Evolutionary conservation across 2,888 invertebrate genomes (phyloP).

Genomic region (Lithophane socia): DNA sequence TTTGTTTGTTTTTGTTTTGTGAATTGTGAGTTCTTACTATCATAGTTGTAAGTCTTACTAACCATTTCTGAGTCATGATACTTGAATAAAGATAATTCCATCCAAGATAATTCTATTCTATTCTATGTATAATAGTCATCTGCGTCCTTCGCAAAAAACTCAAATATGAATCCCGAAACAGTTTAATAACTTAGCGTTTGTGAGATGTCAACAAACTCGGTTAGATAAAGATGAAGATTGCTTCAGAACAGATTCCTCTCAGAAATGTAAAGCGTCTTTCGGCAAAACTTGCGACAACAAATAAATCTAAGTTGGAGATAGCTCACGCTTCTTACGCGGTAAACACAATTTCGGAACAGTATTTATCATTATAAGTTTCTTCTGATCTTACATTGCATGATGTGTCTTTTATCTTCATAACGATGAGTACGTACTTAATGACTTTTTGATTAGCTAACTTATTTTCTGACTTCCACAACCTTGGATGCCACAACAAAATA

Average conservation of each 20-base stretch:
- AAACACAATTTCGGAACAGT: conserved; percentile 42
- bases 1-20: too few species aligned
- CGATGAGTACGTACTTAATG: background rate
- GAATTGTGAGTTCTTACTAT: too few species aligned
- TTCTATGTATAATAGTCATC: background rate
- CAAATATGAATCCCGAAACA: conserved; percentile 1
- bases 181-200: conserved; percentile 43
- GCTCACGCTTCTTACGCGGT: conserved; percentile 34
- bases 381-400: conserved; percentile 1
- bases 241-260: conserved; percentile 49
- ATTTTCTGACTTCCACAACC: background rate
- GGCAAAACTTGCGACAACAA: conserved; percentile 48
- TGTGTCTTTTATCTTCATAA: background rate
- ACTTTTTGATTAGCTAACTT: conserved; percentile 13
- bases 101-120: too few species aligned
- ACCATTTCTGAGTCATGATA: too few species aligned
- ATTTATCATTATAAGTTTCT: conserved; percentile 39
- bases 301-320: conserved; percentile 52
- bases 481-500: background rate
- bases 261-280: conserved; percentile 38
- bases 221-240: conserved; percentile 42
- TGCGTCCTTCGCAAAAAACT: background rate
- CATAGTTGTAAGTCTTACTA: too few species aligned
- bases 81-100: too few species aligned
- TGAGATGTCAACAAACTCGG: conserved; percentile 48